These are phyloP conservation scores for Willisornis vidua DNA, from an alignment of 2,113 vertebrate genomes.

Conservation along the genomic window DNA sequence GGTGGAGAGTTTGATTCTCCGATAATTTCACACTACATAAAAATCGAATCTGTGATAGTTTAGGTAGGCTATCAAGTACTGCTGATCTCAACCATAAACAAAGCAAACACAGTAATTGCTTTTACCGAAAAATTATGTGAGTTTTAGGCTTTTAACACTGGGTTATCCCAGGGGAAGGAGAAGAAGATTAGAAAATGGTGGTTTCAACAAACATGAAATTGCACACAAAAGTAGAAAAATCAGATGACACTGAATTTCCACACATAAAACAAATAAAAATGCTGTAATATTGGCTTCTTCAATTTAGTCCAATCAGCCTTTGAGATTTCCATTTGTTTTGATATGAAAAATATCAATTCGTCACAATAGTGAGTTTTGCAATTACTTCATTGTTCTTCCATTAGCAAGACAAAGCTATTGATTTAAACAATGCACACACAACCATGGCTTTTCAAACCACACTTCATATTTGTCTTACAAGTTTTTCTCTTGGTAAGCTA, in stretches of 20 bases:
- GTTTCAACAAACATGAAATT: slow-evolving; percentile 1
- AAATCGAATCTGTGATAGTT: slow-evolving; percentile 18
- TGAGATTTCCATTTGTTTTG: not conserved
- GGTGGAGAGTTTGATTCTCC: not conserved
- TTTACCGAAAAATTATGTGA: slow-evolving; percentile 8
- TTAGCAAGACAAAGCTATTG: not conserved
- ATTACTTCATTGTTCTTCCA: not conserved
- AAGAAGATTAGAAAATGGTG: not conserved
- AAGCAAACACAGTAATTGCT: slow-evolving; percentile 46
- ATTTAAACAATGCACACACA: not conserved
- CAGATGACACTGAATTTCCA: not conserved
- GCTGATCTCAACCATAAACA: slow-evolving; percentile 29
- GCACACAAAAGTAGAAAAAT: not conserved
- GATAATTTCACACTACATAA: slow-evolving; percentile 51
- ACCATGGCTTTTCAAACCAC: not conserved
- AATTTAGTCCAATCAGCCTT: not conserved
- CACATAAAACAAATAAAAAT: not conserved
- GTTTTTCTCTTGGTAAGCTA: not conserved
- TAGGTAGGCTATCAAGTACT: not conserved
- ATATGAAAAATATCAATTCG: not conserved
- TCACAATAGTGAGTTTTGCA: not conserved
- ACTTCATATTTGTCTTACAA: not conserved
- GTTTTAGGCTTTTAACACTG: not conserved
- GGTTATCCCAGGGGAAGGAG: not conserved
- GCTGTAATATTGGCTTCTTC: not conserved